Base-by-base conservation (phyloP, 2,113 vertebrate species). In the Phaetusa simplex region DNA sequence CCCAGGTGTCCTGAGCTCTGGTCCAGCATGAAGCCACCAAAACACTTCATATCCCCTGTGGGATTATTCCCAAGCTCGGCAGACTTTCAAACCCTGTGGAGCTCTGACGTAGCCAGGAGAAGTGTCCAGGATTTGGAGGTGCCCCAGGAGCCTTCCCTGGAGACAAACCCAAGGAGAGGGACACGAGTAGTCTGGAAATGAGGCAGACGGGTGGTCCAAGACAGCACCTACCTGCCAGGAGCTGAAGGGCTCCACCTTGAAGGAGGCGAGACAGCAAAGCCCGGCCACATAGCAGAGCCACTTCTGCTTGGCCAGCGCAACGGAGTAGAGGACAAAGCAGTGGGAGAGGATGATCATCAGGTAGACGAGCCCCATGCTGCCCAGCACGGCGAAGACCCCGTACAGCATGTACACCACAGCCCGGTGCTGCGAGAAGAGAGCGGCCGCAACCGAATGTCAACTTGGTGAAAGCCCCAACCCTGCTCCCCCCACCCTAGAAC, bases 251-350 rank as follows among this genome's bases (percentile, higher is more conserved):
- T 99, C 99, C 95, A 99, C 90, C 97, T 99, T 99, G 98, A 99
- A 99, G 9, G 99, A 99, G 8, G 99, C 98, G 0, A 99, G 98
- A 58, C 99, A 99, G 72, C 98, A 98, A 29, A 99, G 98, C 8
- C 99, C 99, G 0, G 99, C 97, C 56, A 96, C 66, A 0, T 99
- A 99, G 94, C 99, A 99, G 36, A 99, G 98, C 99, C 99, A 99
- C 90, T 98, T 98, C 91, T 98, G 98, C 88, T 99, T 99, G 74
- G 98, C 97, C 83, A 99, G 91, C 0, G 99, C 99, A 66, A 99
- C 94, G 5, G 98, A 98, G 96, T 99, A 99, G 97, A 99, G 98
- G 82, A 99, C 79, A 42, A 99, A 82, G 19, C 99, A 99, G 98
- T 99, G 99, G 71, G 99, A 98, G 19, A 99, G 97, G 95, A 99